Conservation (phyloP, 2,888 invertebrate species). For the Lissocephala sabroskyi region DNA sequence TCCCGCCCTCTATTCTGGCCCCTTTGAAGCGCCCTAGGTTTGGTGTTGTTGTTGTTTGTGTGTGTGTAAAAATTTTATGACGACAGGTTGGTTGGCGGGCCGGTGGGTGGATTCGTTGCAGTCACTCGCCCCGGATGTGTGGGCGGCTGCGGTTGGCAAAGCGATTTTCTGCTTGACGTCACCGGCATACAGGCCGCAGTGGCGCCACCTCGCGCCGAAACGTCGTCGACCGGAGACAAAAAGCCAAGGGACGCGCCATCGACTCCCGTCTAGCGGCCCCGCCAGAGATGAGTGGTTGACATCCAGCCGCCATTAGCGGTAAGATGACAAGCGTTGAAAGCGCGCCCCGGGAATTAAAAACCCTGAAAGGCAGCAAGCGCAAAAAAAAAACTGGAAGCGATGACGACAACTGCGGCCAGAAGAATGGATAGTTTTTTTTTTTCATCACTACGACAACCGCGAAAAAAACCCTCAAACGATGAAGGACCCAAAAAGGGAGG, state of each 20-base stretch:
- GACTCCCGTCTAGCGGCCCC: not conserved
- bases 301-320: conserved; percentile 64
- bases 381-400: conserved; percentile 7
- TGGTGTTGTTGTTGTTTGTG: conserved; percentile 17
- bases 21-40: not conserved
- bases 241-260: no score
- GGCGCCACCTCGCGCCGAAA: conserved; percentile 46
- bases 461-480: not conserved
- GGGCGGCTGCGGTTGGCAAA: conserved; percentile 43
- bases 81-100: conserved; percentile 46
- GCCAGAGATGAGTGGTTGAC: conserved; percentile 59
- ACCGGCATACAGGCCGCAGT: conserved; percentile 30
- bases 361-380: no score
- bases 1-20: no score
- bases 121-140: conserved; percentile 19
- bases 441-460: conserved; percentile 13
- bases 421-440: conserved; percentile 45
- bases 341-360: conserved; percentile 57
- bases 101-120: conserved; percentile 11
- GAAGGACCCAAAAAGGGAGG: conserved; percentile 32
- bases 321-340: conserved; percentile 64
- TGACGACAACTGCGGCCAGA: not conserved
- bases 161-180: conserved; percentile 57
- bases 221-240: no score
- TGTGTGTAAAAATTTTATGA: conserved; percentile 53